A percentile compares a stretch with the other conserved stretches of the same genome.
Evolutionary conservation across 2,888 invertebrate genomes (phyloP).

Genomic region (Gymnoscelis rufifasciata): DNA sequence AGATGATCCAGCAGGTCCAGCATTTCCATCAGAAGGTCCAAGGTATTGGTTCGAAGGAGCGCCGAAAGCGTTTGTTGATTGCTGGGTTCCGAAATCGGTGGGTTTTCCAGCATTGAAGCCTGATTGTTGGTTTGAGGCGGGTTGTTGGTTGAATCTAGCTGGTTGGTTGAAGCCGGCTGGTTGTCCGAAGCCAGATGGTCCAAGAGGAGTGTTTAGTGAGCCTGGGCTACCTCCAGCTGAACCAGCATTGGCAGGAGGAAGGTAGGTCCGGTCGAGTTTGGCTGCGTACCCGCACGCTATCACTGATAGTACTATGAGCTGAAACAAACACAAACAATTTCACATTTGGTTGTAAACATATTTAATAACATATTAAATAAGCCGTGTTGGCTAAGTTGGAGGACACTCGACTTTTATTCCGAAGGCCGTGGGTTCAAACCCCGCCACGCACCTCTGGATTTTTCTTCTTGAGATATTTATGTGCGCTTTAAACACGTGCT

Average conservation of each 20-base stretch:
- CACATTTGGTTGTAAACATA: no score
- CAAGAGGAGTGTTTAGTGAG: conserved; percentile 52
- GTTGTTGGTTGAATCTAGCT: conserved; percentile 21
- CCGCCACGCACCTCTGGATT: no score
- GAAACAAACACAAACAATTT: conserved; percentile 34
- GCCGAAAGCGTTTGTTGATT: conserved; percentile 14
- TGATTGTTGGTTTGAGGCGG: conserved; percentile 25
- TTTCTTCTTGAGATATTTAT: no score
- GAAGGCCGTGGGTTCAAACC: no score
- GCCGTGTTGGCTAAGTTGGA: no score
- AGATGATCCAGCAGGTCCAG: no score
- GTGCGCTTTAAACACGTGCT: no score
- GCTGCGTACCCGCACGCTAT: conserved; percentile 65
- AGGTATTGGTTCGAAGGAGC: conserved; percentile 31
- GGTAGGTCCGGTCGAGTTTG: conserved; percentile 66
- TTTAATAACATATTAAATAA: no score
- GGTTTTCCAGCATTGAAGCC: conserved; percentile 17
- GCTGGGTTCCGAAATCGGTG: conserved; percentile 18
- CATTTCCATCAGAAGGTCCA: conserved; percentile 14
- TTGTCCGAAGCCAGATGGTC: conserved; percentile 24
- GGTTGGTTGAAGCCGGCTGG: conserved; percentile 28
- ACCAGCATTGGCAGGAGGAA: conserved; percentile 63
- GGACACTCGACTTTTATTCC: no score
- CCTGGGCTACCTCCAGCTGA: conserved; percentile 68
- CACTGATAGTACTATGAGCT: conserved; percentile 62